These are phyloP conservation scores for Hirundichthys speculiger DNA, from an alignment of 2,113 vertebrate species.

Conservation along the genomic window DNA sequence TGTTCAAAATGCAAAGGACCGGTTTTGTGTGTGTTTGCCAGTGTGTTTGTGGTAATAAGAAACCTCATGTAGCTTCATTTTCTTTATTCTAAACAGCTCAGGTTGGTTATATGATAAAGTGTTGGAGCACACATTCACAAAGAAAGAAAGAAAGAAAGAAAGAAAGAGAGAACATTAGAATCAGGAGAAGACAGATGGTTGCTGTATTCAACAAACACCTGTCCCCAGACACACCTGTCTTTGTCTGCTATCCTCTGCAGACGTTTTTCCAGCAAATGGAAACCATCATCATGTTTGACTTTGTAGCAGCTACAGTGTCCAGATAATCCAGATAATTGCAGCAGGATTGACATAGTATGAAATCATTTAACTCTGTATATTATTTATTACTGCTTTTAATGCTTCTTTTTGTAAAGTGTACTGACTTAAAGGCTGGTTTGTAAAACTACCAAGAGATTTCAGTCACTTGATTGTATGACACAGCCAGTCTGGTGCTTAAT, in stretches of 20 bases:
- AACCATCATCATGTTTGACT: neutral
- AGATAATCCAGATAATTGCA: no score
- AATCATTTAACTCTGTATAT: no score
- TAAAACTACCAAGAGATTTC: no score
- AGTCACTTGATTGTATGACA: no score
- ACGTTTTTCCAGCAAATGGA: conserved; percentile 17
- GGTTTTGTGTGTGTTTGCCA: neutral
- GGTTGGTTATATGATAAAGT: neutral
- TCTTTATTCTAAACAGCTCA: neutral
- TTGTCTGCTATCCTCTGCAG: conserved; percentile 10
- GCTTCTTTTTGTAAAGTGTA: no score
- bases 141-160: neutral
- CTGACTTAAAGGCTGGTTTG: no score
- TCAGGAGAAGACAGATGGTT: conserved; percentile 38
- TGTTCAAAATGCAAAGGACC: no score
- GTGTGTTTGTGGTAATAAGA: conserved; percentile 5
- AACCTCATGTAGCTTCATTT: neutral
- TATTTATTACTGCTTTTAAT: no score
- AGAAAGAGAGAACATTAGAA: conserved; percentile 7
- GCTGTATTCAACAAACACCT: conserved; percentile 2
- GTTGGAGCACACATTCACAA: neutral
- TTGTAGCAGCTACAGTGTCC: neutral
- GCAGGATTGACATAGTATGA: no score
- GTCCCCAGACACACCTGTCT: conserved; percentile 37
- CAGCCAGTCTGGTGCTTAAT: no score